phyloP scores from a whole-genome alignment of 2,888 invertebrate genomes.

The Tyria jacobaeae region DNA sequence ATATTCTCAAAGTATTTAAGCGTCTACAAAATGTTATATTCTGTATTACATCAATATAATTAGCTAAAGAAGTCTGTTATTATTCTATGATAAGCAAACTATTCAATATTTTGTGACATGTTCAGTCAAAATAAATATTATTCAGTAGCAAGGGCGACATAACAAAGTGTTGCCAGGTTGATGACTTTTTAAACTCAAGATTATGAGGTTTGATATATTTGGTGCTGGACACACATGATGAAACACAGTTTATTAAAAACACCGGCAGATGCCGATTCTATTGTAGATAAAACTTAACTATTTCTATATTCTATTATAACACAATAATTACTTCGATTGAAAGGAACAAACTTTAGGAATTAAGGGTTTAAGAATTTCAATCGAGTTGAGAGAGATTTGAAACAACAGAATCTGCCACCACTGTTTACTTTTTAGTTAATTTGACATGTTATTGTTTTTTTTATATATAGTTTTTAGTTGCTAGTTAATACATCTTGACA shows the following conservation, averaged over 20 bases:
- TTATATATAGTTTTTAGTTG: not conserved
- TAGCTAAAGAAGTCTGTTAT: not conserved
- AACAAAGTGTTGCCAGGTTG: no score
- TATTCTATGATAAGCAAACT: not conserved
- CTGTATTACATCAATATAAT: not conserved
- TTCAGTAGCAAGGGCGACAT: no score
- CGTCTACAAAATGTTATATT: slow-evolving; percentile 4
- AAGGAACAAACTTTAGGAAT: no score
- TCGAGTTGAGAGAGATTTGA: no score
- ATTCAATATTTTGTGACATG: not conserved
- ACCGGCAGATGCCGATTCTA: not conserved
- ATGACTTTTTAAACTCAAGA: not conserved
- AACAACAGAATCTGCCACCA: not conserved
- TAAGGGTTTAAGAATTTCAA: no score
- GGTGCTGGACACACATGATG: not conserved
- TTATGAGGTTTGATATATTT: not conserved
- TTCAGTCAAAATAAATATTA: not conserved
- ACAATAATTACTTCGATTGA: no score
- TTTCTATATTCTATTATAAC: not conserved
- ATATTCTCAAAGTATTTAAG: slow-evolving; percentile 2
- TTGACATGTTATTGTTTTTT: slow-evolving; percentile 2
- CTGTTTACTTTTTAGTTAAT: slow-evolving; percentile 1
- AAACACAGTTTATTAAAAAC: no score
- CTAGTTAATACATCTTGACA: not conserved
- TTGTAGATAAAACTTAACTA: not conserved